These are phyloP conservation scores for Bambusicola thoracicus DNA, from an alignment of 2,113 vertebrate genomes.

Conservation along the genomic window DNA sequence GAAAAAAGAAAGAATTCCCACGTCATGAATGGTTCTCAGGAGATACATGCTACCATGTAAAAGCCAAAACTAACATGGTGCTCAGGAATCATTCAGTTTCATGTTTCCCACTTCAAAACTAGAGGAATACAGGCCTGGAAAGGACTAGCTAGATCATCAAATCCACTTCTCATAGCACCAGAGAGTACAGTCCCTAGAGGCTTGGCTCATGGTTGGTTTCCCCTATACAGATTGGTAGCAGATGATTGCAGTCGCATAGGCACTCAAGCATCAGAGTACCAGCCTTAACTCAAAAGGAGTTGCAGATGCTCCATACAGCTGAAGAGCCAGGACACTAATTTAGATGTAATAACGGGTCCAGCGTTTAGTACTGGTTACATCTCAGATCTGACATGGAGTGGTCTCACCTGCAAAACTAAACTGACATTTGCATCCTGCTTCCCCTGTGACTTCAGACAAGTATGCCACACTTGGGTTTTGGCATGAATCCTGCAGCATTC, in stretches of 20 bases:
- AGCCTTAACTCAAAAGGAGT: neutral
- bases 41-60: neutral
- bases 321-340: neutral
- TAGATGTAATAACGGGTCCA: neutral
- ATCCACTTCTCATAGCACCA: neutral
- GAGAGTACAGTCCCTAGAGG: neutral
- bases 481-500: neutral
- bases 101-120: conserved; percentile 43
- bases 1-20: conserved; percentile 1
- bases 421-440: neutral
- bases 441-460: neutral
- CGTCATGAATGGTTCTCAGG: conserved; percentile 19
- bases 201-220: neutral
- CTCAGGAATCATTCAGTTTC: conserved; percentile 40
- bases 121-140: conserved; percentile 37
- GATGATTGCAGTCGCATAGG: neutral
- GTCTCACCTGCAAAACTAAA: neutral
- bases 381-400: neutral
- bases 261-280: neutral
- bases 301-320: neutral
- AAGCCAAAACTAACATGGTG: conserved; percentile 58
- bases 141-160: conserved; percentile 8
- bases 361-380: too few species aligned
- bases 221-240: neutral
- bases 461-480: neutral